Percentiles rank a stretch among this genome's conserved stretches.
Conservation (phyloP, 2,888 invertebrate species). For the Scaptomyza parva region DNA sequence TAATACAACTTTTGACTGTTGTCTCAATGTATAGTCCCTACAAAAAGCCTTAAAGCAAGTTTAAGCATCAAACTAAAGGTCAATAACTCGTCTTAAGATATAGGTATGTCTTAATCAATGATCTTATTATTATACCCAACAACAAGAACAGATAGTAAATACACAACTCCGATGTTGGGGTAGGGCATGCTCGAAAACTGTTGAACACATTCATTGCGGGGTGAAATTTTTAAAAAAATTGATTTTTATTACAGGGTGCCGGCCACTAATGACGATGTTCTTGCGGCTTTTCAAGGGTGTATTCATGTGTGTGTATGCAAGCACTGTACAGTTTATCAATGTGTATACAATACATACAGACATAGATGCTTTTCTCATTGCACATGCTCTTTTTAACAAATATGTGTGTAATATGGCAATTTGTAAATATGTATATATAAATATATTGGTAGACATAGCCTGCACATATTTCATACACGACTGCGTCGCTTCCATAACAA, state of each 20-base stretch:
- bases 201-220: conserved; percentile 29
- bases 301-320: background rate
- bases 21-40: background rate
- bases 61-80: too few relatives aligned
- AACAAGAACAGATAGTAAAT: background rate
- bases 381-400: conserved; percentile 39
- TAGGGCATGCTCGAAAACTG: conserved; percentile 12
- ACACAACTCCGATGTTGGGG: conserved; percentile 20
- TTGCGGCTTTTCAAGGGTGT: conserved; percentile 42
- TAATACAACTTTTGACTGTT: too few relatives aligned
- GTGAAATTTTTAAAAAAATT: conserved; percentile 72
- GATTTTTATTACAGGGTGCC: conserved; percentile 62
- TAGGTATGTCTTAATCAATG: too few relatives aligned
- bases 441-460: conserved; percentile 29
- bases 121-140: background rate
- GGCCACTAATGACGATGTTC: conserved; percentile 67
- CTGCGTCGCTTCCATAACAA: conserved; percentile 18
- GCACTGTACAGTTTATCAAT: conserved; percentile 60
- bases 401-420: conserved; percentile 59
- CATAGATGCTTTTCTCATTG: background rate
- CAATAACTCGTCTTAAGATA: too few relatives aligned
- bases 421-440: conserved; percentile 1
- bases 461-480: conserved; percentile 70
- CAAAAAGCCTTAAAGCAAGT: too few relatives aligned
- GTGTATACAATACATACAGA: conserved; percentile 8